Base-by-base conservation (phyloP, 2,888 invertebrate genomes). In the Therioaphis trifolii region DNA sequence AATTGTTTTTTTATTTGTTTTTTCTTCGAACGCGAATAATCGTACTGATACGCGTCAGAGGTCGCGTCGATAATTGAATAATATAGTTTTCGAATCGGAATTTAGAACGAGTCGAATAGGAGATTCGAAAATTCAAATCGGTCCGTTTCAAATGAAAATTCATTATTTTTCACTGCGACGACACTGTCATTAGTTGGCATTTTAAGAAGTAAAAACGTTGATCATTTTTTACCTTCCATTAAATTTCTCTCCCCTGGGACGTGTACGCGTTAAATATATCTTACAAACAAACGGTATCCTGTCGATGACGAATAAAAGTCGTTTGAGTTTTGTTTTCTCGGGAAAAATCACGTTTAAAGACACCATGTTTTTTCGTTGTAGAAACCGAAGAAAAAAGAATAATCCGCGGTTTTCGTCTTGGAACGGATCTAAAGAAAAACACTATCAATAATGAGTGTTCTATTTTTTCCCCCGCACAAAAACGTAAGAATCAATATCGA, bases 291-390 rank as follows among this genome's bases (percentile, higher is more conserved):
- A 72, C n/a, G n/a, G 29, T 29, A 11, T 72, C 49, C 21, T 29
- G 72, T 72, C n/a, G n/a, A 72, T 29, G 52, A 72, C 29, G 52
- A 72, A 72, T 52, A 72, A 52, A 49, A 49, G 46, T 71, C 0
- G 24, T 69, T 69, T 69, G 0, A 69, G 21, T 43, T 69, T 43
- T 69, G 43, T 43, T 66, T 40, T 40, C 40, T n/a, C 14, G 9
- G 11, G 4, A 55, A 27, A n/a, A 58, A 58, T 21, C 24, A 61
- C 61, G 9, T 61, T n/a, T 40, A 11, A 40, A n/a, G 2, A 18
- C 11, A 40, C 0, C 66, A 61, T 61, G n/a, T n/a, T n/a, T n/a
- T n/a, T 40, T n/a, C 35, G n/a, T n/a, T 9, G 9, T 11, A 66
- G 35, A 2, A 46, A 15, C 69, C 24, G 21, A 68, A 46, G 14